Evolutionary conservation across 2,113 vertebrate genomes (phyloP), one percentile per base, ranked within the genome.

Genomic region (Ancistrus triradiatus): DNA sequence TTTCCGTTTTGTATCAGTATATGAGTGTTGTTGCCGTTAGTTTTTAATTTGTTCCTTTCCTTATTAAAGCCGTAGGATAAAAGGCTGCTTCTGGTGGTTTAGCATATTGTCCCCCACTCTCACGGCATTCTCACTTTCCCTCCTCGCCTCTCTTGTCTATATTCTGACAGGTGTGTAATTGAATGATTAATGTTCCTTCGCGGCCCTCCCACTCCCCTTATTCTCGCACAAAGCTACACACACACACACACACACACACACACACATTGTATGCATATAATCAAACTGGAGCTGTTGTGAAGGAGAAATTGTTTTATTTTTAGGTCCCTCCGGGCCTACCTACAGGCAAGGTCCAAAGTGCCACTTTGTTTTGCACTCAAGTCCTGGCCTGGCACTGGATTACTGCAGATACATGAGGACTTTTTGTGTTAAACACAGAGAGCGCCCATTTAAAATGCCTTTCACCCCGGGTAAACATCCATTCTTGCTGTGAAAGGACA

Each of bases 91-190:
- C 7, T 31, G 7, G 17, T 56, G 60, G 50, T 64, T 70, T 38
- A 59, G 58, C 62, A 64, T 61, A 73, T 53, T 57, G 38, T 24
- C 46, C 38, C 38, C 40, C 17, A 19, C 57, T 18, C 19, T 67
- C 44, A 27, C 46, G n/a, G 66, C 27, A 43, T 56, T 65, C 35
- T 27, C 46, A 33, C 46, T 48, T 38, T 37, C 46, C 25, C 44
- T 50, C 69, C 64, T 68, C 68, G 69, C 13, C 62, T 70, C 74
- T 66, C 85, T 86, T 87, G 83, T 88, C 81, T 84, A 76, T 72
- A 80, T 75, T 80, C 84, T 90, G 88, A 88, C 89, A 90, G 87
- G 88, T 90, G 86, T 88, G 85, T 90, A 90, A 90, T 90, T 86
- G 81, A 81, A 87, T 90, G 89, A 90, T 89, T 88, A 85, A 90